Base-by-base conservation (phyloP, 1,140 invertebrate genomes). In the Cyclargus thomasi region DNA sequence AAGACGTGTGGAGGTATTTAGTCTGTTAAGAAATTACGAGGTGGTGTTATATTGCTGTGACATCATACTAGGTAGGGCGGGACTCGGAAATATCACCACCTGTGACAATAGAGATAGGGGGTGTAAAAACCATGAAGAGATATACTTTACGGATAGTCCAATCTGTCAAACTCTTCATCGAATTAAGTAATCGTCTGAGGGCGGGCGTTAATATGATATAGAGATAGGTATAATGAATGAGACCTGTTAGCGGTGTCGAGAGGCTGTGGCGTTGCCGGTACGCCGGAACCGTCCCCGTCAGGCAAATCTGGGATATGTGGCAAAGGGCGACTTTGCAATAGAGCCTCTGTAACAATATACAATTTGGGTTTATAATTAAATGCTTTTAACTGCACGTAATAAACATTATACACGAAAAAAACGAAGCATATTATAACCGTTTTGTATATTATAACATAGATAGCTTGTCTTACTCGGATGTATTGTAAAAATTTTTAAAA, bases 271-370 rank as follows among this genome's bases (percentile, higher is more conserved):
- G 88, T 85, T 16, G 83, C 81, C 6, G 87, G 81, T 59, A 83
- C 77, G 68, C 80, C 70, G 91, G 93, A 70, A 23, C 77, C 80
- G 81, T 94, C 94, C 7, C 91, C 94, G 90, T 91, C 94, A 84
- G 92, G 94, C 91, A 91, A 92, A 91, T 90, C 95, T 76, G 96
- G 96, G 86, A 97, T 96, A 90, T 97, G 96, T 75, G 97, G 97
- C 84, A 97, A 91, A 68, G 97, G 97, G 82, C 96, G 94, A 81
- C 95, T 97, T 90, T 97, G 97, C 72, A 98, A 92, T 79, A 98
- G 92, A 66, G 97, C 97, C 91, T 98, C 97, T 98, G 94, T 55
- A 94, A 94, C 81, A 81, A 71, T 20, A 57, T 47, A 64, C 35
- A 69, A 59, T 0, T 59, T 59, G 55, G 55, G 55, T 59, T 59